A percentile compares a stretch with the other conserved stretches of the same genome.
Evolutionary conservation across 2,797 vertebrate species (phyloP).

Genomic region (Falco concolor): DNA sequence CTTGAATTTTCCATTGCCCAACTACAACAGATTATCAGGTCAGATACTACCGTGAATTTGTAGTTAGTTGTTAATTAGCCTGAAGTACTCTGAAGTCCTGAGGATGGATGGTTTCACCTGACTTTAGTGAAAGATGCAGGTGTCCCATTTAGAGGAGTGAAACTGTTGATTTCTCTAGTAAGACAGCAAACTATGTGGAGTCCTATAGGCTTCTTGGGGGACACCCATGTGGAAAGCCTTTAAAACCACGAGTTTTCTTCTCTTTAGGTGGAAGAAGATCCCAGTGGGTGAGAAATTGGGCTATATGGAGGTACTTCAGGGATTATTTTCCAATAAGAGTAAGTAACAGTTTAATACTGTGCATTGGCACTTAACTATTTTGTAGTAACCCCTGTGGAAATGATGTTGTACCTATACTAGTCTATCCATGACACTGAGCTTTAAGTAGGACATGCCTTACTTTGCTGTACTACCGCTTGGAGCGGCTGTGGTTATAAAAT

Average conservation of each 20-base stretch:
- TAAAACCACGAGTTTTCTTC: neutral
- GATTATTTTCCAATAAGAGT: constrained; percentile 97
- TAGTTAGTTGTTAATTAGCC: neutral
- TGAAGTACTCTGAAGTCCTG: neutral
- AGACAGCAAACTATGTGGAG: neutral
- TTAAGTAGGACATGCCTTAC: neutral
- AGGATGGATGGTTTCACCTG: neutral
- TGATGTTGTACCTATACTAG: neutral
- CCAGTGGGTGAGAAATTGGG: constrained; percentile 93
- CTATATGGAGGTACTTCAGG: constrained; percentile 92
- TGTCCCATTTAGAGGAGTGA: neutral
- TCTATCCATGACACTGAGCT: neutral
- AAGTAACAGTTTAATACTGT: neutral
- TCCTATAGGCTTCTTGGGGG: neutral
- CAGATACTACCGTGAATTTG: neutral
- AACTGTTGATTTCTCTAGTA: neutral
- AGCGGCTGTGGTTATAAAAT: neutral
- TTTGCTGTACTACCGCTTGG: neutral
- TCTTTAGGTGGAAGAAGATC: constrained; percentile 90
- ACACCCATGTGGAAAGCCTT: neutral
- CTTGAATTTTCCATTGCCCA: neutral
- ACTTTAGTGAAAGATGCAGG: neutral
- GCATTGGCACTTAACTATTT: neutral
- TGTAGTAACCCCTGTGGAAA: neutral
- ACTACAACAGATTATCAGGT: neutral